phyloP scores from a whole-genome alignment of 2,797 vertebrate genomes.

The Alouatta caraya region DNA sequence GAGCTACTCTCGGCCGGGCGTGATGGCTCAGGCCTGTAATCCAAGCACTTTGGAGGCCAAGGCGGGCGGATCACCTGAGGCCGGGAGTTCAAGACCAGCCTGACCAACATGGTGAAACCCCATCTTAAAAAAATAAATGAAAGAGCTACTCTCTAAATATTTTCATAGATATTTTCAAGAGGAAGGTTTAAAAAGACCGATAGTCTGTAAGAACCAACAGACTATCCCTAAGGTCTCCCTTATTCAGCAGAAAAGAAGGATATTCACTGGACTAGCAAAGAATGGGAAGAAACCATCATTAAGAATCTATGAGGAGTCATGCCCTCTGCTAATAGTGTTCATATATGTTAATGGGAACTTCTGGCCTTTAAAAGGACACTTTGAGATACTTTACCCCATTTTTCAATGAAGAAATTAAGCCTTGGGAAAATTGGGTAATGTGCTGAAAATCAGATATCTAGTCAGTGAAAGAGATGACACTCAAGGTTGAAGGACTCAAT shows the following conservation, averaged over 20 bases:
- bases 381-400: background rate
- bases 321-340: background rate
- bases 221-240: background rate
- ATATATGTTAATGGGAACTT: background rate
- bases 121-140: background rate
- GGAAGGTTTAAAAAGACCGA: background rate
- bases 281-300: background rate
- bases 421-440: background rate
- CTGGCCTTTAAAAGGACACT: background rate
- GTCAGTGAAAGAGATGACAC: background rate
- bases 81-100: too few species aligned
- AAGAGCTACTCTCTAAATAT: background rate
- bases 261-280: background rate
- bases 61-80: too few species aligned
- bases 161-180: conserved; percentile 7
- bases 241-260: background rate
- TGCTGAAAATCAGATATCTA: background rate
- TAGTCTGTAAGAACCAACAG: background rate
- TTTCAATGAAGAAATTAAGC: background rate
- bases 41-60: too few species aligned
- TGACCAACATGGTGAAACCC: too few species aligned
- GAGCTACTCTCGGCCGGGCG: background rate
- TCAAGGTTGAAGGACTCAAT: background rate
- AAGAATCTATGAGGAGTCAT: background rate
- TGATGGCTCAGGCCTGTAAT: too few species aligned